Base-by-base conservation (phyloP, 92 coral and sea anemone species). In the Actinostola sp. region DNA sequence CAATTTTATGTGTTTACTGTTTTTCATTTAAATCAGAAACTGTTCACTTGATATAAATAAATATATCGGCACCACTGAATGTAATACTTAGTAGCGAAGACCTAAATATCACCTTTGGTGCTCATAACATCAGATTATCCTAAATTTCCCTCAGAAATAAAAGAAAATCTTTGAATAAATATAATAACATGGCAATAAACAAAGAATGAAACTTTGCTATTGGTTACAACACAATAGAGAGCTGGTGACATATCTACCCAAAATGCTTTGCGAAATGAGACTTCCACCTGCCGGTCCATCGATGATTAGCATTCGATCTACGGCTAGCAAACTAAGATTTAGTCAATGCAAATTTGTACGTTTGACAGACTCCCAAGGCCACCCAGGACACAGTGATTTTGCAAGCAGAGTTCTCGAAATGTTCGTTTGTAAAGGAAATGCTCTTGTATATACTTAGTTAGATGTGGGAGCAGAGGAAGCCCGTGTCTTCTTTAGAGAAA, bases 281-380 rank as follows among this genome's bases (percentile, higher is more conserved):
- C 25, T 67, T 87, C 82, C 96, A 90, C 96, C 96, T 90, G 96
- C 79, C 63, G 28, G 11, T 4, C 2, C 16, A 30, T 2, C 53
- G 3, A 73, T 13, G 65, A 84, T 88, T 88, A 70, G 86, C 89
- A 80, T 83, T 72, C 53, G 62, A 52, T 63, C 76, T 45, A 75
- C 59, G 62, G 68, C 65, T 61, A 70, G 63, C 49, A 57, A 63
- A 50, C 82, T 72, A 64, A 72, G 72, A 68, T 66, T 78, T 71
- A 75, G 66, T 75, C 77, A 57, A 49, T 65, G 67, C 69, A 84
- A 77, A 84, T 63, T 61, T 63, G 44, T 66, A 19, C 27, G 66
- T 31, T 33, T 24, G 19, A 46, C 66, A 71, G 50, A 29, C 52
- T 31, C 62, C 61, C 61, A 67, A 64, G 73, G 58, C 86, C 81